Conservation (phyloP, 2,797 vertebrate genomes). For the Sebastes aleutianus region DNA sequence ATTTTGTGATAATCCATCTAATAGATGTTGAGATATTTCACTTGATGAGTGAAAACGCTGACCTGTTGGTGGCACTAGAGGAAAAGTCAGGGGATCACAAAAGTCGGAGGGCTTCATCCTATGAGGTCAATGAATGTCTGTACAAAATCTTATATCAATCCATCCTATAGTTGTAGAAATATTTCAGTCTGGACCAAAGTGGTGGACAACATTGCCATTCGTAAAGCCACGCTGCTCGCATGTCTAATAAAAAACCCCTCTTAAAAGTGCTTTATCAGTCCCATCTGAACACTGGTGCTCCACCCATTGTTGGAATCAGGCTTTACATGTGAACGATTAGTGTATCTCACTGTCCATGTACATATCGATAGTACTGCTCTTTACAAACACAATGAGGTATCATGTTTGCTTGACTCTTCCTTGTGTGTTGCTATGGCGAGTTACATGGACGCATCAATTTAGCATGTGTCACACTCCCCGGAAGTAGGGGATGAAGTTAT, state of each 20-base stretch:
- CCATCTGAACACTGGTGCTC: not conserved
- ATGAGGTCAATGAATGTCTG: too few relatives aligned
- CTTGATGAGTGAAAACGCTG: not conserved
- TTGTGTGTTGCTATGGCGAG: not conserved
- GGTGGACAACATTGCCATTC: too few relatives aligned
- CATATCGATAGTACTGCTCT: too few relatives aligned
- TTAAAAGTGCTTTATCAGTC: too few relatives aligned
- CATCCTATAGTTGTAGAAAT: not conserved
- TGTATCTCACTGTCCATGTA: not conserved
- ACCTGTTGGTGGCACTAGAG: too few relatives aligned
- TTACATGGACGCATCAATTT: not conserved
- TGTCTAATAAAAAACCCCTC: too few relatives aligned
- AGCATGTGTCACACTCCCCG: not conserved
- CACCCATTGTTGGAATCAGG: not conserved
- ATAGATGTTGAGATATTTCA: not conserved
- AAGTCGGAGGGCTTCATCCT: too few relatives aligned
- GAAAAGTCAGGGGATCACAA: not conserved
- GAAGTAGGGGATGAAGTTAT: not conserved
- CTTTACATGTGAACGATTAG: not conserved
- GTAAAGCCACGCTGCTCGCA: too few relatives aligned
- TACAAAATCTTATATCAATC: not conserved
- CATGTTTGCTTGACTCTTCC: not conserved
- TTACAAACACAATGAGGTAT: not conserved
- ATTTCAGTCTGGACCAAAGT: not conserved
- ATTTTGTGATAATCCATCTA: too few relatives aligned